A percentile compares a stretch with the other conserved stretches of the same genome.
These are phyloP conservation scores for Antigone vipio DNA, from an alignment of 2,113 vertebrate genomes.

Conservation along the genomic window DNA sequence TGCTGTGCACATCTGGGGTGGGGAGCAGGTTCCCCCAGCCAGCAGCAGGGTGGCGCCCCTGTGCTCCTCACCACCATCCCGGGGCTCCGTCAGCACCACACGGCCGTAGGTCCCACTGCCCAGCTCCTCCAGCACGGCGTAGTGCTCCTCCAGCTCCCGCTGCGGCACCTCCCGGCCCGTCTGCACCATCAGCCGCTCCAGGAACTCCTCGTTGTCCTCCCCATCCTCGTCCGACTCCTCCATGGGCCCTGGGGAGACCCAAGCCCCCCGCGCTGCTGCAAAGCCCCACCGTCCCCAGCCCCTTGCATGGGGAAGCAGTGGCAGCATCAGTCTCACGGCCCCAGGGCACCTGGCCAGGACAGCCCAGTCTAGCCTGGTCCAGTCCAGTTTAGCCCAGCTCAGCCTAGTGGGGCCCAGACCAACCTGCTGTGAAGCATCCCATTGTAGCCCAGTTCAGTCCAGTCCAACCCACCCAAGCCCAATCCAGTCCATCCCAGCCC, in stretches of 20 bases:
- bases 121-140: slow-evolving; percentile 81
- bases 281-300: background rate
- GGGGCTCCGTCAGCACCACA: slow-evolving; percentile 86
- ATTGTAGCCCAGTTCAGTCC: background rate
- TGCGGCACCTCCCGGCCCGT: slow-evolving; percentile 75
- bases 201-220: slow-evolving; percentile 69
- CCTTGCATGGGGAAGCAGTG: background rate
- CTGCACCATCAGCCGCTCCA: slow-evolving; percentile 84
- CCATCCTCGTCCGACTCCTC: background rate
- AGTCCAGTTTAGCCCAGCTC: background rate
- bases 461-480: background rate
- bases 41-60: no score
- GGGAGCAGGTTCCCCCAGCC: background rate
- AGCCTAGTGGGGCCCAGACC: background rate
- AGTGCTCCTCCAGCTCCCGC: slow-evolving; percentile 80
- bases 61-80: background rate
- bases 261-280: background rate
- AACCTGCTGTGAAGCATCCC: background rate
- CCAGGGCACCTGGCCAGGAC: background rate
- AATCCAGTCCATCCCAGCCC: no score
- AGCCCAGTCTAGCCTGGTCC: background rate
- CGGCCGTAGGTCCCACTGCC: slow-evolving; percentile 89
- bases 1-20: background rate
- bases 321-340: background rate
- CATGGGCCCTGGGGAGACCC: background rate